Evolutionary conservation across 2,113 vertebrate genomes (phyloP), one percentile per base, ranked within the genome.

Genomic region (Gopherus flavomarginatus): DNA sequence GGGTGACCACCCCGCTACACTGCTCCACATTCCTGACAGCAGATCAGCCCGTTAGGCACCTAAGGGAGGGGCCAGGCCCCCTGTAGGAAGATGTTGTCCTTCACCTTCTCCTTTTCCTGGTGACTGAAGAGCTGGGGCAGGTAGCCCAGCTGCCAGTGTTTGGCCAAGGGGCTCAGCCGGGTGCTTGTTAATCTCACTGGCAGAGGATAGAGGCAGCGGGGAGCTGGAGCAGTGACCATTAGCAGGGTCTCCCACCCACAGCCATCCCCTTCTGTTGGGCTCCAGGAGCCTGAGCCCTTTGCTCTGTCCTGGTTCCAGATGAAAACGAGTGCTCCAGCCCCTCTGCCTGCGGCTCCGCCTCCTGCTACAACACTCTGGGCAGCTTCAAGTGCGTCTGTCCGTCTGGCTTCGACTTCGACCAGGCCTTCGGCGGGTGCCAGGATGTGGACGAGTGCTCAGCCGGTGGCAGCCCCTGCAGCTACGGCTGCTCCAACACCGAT

Each of bases 381-480:
- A 99, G 99, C 97, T 99, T 97, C 98, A 99, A 98, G 97, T 99
- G 99, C 0, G 97, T 99, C n/a, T 99, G 99, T 82, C 99, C 99
- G 0, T 99, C 99, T 0, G 99, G 99, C 85, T 99, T 99, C 8
- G 99, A 99, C 96, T 99, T 99, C 35, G 99, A 99, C 96, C 98
- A 98, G 88, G 85, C 90, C 19, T 97, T 91, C 0, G 97, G 99
- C 1, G 98, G 99, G 83, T 99, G 99, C 98, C 99, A 99, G 96
- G 99, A 99, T 2, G 98, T 99, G 95, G 99, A 99, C 1, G 99
- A 99, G 90, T 99, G 99, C 38, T 97, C 96, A 0, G 88, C 91
- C 0, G 97, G 97, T 1, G 96, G 91, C 44, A 99, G 98, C 97
- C 99, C 99, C 93, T 99, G 99, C 94, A 99, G 98, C 91, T 99